Conservation (phyloP, 2,888 invertebrate species). For the Agrochola litura region DNA sequence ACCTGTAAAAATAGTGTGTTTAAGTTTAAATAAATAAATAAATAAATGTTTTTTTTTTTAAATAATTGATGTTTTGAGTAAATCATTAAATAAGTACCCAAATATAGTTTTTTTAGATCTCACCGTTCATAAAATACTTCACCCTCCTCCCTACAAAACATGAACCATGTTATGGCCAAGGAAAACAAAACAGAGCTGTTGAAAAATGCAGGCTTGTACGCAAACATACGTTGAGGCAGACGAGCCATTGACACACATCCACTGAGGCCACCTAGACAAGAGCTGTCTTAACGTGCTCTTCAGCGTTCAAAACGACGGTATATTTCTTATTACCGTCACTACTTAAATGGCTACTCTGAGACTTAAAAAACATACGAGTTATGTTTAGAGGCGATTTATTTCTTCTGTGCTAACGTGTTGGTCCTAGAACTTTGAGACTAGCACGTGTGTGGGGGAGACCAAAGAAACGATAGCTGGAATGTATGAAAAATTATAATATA, state of each 20-base stretch:
- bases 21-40: too few relatives aligned
- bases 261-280: slow-evolving; percentile 15
- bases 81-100: not conserved
- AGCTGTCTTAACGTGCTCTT: slow-evolving; percentile 34
- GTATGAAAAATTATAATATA: not conserved
- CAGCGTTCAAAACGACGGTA: slow-evolving; percentile 35
- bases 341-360: not conserved
- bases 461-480: too few relatives aligned
- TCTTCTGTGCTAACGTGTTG: not conserved
- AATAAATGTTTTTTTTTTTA: too few relatives aligned
- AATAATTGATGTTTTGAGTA: not conserved
- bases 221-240: slow-evolving; percentile 34
- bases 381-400: not conserved
- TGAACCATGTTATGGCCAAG: slow-evolving; percentile 4
- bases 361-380: not conserved
- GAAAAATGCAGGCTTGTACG: slow-evolving; percentile 27
- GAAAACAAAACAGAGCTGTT: slow-evolving; percentile 40
- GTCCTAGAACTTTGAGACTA: not conserved
- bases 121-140: not conserved
- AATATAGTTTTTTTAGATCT: too few relatives aligned
- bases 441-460: too few relatives aligned
- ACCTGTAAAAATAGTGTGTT: too few relatives aligned
- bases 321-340: slow-evolving; percentile 27
- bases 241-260: slow-evolving; percentile 47
- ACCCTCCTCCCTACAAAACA: not conserved